Percentiles rank a stretch among this genome's conserved stretches.
phyloP scores from a whole-genome alignment of 2,113 vertebrate species.

The Epinephelus fuscoguttatus region DNA sequence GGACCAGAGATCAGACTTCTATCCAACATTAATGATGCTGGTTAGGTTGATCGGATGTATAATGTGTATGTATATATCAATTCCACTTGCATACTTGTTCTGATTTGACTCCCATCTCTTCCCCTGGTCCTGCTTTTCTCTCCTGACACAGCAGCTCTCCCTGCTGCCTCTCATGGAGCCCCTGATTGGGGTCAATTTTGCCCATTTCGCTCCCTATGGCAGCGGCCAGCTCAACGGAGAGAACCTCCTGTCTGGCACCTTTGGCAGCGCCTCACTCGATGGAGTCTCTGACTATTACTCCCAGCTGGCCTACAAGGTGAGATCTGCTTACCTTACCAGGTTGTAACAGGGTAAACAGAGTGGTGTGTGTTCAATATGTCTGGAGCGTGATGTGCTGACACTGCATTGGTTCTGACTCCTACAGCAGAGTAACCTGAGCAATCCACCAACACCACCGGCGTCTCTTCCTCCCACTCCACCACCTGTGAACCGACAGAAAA shows the following conservation, averaged over 20 bases:
- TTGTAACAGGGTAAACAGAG: not conserved
- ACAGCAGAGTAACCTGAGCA: conserved; percentile 99
- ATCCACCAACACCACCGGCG: conserved; percentile 97
- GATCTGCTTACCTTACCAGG: conserved; percentile 2
- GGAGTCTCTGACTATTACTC: conserved; percentile 98
- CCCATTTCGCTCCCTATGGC: conserved; percentile 97
- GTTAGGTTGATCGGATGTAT: not conserved
- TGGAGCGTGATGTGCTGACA: conserved; percentile 37
- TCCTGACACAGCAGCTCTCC: conserved; percentile 90
- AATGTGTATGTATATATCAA: not conserved
- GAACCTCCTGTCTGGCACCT: conserved; percentile 93
- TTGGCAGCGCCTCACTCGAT: conserved; percentile 95
- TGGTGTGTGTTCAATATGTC: not conserved
- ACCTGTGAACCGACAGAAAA: conserved; percentile 94
- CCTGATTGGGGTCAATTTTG: conserved; percentile 96
- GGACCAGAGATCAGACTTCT: not conserved
- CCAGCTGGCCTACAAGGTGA: conserved; percentile 94
- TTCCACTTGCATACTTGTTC: not conserved
- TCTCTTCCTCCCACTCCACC: conserved; percentile 98
- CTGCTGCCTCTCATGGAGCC: conserved; percentile 98
- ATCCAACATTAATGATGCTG: not conserved
- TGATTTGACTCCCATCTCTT: not conserved
- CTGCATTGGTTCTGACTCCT: conserved; percentile 37
- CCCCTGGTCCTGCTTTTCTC: conserved; percentile 26
- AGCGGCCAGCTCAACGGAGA: conserved; percentile 93